phyloP scores from a whole-genome alignment of 2,888 invertebrate species.

The Yponomeuta evonymella region DNA sequence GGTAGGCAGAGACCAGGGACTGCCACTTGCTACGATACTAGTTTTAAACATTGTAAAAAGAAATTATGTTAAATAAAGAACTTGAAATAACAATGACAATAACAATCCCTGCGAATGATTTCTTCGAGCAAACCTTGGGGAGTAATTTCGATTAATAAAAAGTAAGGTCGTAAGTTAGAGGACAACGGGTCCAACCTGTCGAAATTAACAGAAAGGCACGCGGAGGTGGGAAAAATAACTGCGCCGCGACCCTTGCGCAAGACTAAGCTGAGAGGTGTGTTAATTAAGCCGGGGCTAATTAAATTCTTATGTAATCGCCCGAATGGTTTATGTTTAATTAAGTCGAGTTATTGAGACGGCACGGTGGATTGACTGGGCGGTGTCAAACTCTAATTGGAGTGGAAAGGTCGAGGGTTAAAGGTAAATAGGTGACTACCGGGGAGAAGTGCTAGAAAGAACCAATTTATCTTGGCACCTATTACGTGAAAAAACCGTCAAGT shows the following conservation, averaged over 20 bases:
- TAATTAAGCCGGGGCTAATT: background rate
- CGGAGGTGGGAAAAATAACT: background rate
- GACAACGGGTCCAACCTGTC: background rate
- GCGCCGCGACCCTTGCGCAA: background rate
- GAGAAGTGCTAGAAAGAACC: too few relatives aligned
- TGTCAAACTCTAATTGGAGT: background rate
- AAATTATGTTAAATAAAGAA: too few relatives aligned
- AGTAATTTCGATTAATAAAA: too few relatives aligned
- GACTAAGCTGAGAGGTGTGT: background rate
- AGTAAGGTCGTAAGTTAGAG: background rate
- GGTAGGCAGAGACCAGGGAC: too few relatives aligned
- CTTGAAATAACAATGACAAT: too few relatives aligned
- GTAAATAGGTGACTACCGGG: too few relatives aligned
- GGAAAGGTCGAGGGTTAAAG: background rate
- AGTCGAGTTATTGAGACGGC: background rate
- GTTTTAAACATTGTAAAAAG: too few relatives aligned
- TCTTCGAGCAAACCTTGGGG: too few relatives aligned
- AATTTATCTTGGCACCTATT: too few relatives aligned
- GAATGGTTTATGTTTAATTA: constrained; percentile 1
- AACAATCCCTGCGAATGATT: too few relatives aligned
- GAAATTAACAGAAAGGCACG: constrained; percentile 1
- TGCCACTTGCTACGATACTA: too few relatives aligned
- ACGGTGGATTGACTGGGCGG: background rate
- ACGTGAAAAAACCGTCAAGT: too few relatives aligned
- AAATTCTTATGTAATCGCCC: background rate